Conservation (phyloP, 2,888 invertebrate species). For the Baronia brevicornis region DNA sequence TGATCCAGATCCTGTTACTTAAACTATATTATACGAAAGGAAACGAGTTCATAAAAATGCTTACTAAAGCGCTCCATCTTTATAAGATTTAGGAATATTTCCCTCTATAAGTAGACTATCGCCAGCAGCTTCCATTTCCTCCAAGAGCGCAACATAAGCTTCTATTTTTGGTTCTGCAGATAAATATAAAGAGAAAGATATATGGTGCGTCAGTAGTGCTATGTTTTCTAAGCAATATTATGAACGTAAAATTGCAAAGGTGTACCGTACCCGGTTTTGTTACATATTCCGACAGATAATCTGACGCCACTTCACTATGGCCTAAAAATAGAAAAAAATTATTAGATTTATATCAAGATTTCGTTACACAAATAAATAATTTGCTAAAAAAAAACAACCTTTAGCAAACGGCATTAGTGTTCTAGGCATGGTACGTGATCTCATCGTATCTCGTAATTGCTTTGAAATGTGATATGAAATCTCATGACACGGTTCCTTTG, state of each 20-base stretch:
- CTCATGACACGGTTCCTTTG: conserved; percentile 32
- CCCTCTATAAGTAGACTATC: conserved; percentile 42
- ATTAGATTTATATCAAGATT: neutral
- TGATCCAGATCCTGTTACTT: too few species aligned
- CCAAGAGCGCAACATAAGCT: conserved; percentile 47
- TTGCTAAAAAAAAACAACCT: conserved; percentile 28
- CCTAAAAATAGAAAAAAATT: conserved; percentile 36
- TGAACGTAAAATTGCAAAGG: neutral
- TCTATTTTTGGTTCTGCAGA: conserved; percentile 46
- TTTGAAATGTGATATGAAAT: conserved; percentile 35
- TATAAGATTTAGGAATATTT: conserved; percentile 43
- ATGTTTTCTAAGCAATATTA: too few species aligned
- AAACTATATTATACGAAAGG: too few species aligned
- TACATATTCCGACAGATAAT: conserved; percentile 45
- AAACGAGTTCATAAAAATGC: conserved; percentile 17
- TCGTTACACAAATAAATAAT: neutral
- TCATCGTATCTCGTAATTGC: conserved; percentile 47
- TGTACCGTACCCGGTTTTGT: conserved; percentile 47
- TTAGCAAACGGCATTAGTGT: conserved; percentile 48
- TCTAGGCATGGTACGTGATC: conserved; percentile 41
- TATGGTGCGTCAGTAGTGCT: too few species aligned
- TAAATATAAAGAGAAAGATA: conserved; percentile 1
- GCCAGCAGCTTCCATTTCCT: conserved; percentile 51
- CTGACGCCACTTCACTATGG: conserved; percentile 41
- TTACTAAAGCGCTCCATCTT: conserved; percentile 52